These are phyloP conservation scores for Mobula hypostoma DNA, from an alignment of 2,113 vertebrate species.

Conservation along the genomic window DNA sequence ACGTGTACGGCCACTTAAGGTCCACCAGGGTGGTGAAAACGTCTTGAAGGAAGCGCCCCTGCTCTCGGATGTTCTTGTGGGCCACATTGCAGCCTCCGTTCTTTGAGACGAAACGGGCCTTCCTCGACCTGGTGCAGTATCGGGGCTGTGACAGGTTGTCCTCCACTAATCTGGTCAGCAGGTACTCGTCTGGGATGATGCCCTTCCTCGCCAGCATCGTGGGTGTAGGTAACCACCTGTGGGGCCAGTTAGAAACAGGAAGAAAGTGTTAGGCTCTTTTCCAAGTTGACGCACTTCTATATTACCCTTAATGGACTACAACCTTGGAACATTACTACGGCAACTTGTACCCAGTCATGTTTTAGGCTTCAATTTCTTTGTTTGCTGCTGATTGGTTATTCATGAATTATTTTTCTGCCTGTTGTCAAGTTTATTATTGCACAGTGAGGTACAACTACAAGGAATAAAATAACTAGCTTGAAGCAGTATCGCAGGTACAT, in stretches of 20 bases:
- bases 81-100: conserved; percentile 69
- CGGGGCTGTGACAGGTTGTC: conserved; percentile 55
- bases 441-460: too few relatives aligned
- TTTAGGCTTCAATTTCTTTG: neutral
- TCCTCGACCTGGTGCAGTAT: conserved; percentile 48
- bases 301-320: neutral
- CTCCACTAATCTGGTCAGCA: conserved; percentile 66
- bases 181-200: conserved; percentile 62
- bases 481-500: too few relatives aligned
- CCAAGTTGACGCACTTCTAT: neutral
- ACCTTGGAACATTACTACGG: neutral
- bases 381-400: too few relatives aligned
- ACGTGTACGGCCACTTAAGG: conserved; percentile 69
- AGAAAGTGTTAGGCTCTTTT: neutral
- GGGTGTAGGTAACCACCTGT: neutral
- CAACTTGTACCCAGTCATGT: neutral
- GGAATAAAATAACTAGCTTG: too few relatives aligned
- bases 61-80: conserved; percentile 75
- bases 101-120: conserved; percentile 68
- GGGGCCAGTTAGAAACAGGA: neutral
- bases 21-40: conserved; percentile 78
- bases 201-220: conserved; percentile 69
- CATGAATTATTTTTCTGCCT: neutral
- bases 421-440: too few relatives aligned
- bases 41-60: conserved; percentile 72